phyloP scores from a whole-genome alignment of 2,797 vertebrate species.

The Pseudotriccus pelzelni region DNA sequence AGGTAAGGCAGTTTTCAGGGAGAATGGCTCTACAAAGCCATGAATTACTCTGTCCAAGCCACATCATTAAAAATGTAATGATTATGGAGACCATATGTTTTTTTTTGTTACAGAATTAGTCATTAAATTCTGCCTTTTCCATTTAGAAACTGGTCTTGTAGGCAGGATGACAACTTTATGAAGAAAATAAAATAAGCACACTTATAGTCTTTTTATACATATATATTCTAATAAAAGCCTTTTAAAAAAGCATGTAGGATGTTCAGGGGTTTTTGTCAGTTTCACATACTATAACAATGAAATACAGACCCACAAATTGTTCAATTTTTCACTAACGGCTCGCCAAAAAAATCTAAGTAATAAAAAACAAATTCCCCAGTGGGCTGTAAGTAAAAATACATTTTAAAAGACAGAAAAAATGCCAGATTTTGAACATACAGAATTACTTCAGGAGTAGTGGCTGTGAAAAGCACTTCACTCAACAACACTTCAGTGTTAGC shows the following conservation, averaged over 20 bases:
- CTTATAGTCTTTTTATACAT: not conserved
- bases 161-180: constrained; percentile 34
- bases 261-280: not conserved
- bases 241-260: not conserved
- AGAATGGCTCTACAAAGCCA: not conserved
- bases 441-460: constrained; percentile 10
- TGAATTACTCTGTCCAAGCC: constrained; percentile 16
- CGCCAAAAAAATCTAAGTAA: constrained; percentile 16
- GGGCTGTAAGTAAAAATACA: constrained; percentile 27
- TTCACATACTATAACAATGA: constrained; percentile 4
- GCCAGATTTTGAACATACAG: not conserved
- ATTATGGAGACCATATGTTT: constrained; percentile 42
- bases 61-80: constrained; percentile 44
- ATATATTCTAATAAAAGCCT: constrained; percentile 1
- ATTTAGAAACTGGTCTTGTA: constrained; percentile 7
- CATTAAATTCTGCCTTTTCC: constrained; percentile 24
- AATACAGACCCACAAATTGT: not conserved
- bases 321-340: constrained; percentile 38
- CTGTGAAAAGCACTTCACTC: constrained; percentile 27
- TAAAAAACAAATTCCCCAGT: constrained; percentile 42
- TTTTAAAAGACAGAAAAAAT: constrained; percentile 49
- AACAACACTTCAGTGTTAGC: not conserved
- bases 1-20: constrained; percentile 10
- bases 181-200: constrained; percentile 22
- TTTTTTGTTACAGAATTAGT: not conserved